Evolutionary conservation across 2,113 vertebrate genomes (phyloP), one percentile per base, ranked within the genome.

Genomic region (Eretmochelys imbricata): DNA sequence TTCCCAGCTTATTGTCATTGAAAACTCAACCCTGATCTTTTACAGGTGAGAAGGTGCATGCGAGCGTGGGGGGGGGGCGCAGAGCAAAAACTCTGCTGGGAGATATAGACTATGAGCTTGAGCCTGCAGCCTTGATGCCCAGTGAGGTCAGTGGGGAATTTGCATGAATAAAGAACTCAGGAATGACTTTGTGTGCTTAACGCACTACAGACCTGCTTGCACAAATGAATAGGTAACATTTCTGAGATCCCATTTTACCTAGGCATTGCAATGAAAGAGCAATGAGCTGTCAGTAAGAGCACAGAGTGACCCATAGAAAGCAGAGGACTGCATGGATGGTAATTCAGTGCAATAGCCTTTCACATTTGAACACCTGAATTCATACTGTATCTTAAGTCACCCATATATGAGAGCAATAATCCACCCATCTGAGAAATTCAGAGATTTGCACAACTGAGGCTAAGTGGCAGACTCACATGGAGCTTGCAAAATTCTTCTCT

Each of bases 351-450:
- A 0, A 59, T 3, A 82, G 49, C 14, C 29, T 51, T 65, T 72
- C 1, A 1, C 16, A 20, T 42, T 5, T 27, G 62, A 49, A 49
- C 2, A 0, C 55, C 48, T 53, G 49, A 13, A 3, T 84, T 78
- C 24, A 48, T 29, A 76, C 7, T 14, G 42, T 72, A 38, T 72
- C 11, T 14, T 46, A 8, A 78, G 2, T 54, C 0, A 0, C 13
- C 29, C 22, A 1, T 42, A 51, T 51, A 24, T 8, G 4, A 48
- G 24, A 16, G 75, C 42, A 46, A 16, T 46, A 14, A 78, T 27
- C 42, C 8, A 27, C 25, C 42, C 10, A 25, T 14, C 25, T 25
- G 75, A 78, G 42, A 25, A 78, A 24, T 13, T 78, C 38, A 48
- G 4, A 48, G 38, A 78, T 27, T 78, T 48, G 75, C 10, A 42